Base-by-base conservation (phyloP, 2,888 invertebrate genomes). In the Cancer borealis region DNA sequence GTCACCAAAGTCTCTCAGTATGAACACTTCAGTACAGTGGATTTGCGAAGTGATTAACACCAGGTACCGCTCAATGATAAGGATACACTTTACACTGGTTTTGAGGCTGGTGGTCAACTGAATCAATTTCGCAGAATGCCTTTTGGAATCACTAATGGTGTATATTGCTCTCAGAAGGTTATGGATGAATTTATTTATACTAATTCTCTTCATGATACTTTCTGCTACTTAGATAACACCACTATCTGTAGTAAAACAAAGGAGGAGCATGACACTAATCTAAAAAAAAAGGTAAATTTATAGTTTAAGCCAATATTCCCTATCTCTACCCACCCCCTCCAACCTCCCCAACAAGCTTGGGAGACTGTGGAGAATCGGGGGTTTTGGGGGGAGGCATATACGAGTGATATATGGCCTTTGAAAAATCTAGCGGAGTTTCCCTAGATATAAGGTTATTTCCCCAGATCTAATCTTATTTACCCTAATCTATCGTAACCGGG, bases 61-160 rank as follows among this genome's bases (percentile, higher is more conserved):
- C 46, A 90, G 47, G 47, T 45, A 0, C 90, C 88, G 46, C 46
- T 88, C 14, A 88, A 88, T 21, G 90, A 45, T 21, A 46, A 45
- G 21, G 90, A 90, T 26, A 90, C 3, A 47, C 39, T 3, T 17
- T 90, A 46, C 47, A 91, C 2, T 66, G 60, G 2, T 66, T 91
- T 91, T 73, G 91, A 60, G 39, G 91, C 39, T 39, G 66, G 26
- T 73, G 73, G 91, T 30, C 26, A 39, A 17, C 66, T 66, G 45
- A n/a, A 91, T 66, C n/a, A 66, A 30, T 91, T 91, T 90, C 30
- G 60, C 47, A 0, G 89, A 45, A 54, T 93, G 39, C 49, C 88
- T 14, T 60, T 93, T 88, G 89, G 93, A 26, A 89, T 93, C 4
- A 93, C 60, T 30, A 93, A 47, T 89, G 89, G 93, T 30, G 93